Percentiles rank a stretch among this genome's conserved stretches.
Evolutionary conservation across 1,140 invertebrate species (phyloP).

Genomic region (Apis mellifera): DNA sequence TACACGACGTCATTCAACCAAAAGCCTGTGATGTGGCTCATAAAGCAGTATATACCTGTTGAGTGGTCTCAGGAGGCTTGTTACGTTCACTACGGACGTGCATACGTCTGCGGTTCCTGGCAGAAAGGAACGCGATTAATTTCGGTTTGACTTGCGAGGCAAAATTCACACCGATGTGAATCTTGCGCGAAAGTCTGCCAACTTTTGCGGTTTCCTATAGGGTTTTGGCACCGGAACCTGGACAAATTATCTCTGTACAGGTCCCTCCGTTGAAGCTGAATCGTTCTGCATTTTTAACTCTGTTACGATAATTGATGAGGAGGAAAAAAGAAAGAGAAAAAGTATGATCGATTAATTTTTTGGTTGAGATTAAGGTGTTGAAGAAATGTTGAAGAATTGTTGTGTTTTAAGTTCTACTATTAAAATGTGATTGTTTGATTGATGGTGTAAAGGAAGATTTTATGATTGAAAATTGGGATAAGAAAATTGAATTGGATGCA

Average conservation of each 20-base stretch:
- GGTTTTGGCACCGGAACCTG: neutral
- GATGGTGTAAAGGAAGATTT: too few relatives aligned
- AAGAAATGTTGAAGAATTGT: too few relatives aligned
- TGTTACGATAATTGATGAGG: neutral
- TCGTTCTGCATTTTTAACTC: neutral
- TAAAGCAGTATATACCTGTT: slow-evolving; percentile 60
- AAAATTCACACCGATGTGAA: slow-evolving; percentile 38
- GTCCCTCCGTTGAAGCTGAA: neutral
- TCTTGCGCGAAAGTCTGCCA: slow-evolving; percentile 31
- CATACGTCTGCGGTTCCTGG: slow-evolving; percentile 37
- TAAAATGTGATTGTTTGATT: too few relatives aligned
- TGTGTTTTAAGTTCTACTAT: too few relatives aligned
- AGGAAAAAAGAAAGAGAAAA: neutral
- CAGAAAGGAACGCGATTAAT: slow-evolving; percentile 59
- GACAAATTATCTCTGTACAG: neutral
- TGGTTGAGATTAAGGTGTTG: too few relatives aligned
- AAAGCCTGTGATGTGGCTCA: slow-evolving; percentile 50
- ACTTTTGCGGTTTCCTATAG: slow-evolving; percentile 35
- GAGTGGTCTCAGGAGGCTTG: slow-evolving; percentile 59
- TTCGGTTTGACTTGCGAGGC: slow-evolving; percentile 40
- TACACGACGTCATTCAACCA: slow-evolving; percentile 39
- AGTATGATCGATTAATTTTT: too few relatives aligned
- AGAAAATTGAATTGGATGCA: too few relatives aligned
- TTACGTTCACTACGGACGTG: slow-evolving; percentile 39
- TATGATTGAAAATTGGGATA: too few relatives aligned